Conservation (phyloP, 1,140 invertebrate species). For the Cydia splendana region DNA sequence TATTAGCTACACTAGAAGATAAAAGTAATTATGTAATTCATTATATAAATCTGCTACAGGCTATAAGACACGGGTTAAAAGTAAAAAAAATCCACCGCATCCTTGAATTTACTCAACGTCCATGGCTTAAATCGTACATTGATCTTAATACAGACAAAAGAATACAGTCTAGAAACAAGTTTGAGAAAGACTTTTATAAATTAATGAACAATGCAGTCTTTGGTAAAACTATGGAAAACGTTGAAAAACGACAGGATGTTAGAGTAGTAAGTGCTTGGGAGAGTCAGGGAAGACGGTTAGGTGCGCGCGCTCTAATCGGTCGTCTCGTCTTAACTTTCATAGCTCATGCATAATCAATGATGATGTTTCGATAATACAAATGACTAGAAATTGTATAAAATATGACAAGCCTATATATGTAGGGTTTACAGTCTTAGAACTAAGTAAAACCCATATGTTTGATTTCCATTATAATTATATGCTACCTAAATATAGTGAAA, state of each 20-base stretch:
- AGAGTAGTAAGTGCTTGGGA: background rate
- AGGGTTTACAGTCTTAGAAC: conserved; percentile 20
- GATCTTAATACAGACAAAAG: background rate
- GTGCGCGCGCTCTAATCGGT: background rate
- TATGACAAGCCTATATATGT: conserved; percentile 30
- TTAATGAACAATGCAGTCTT: no score
- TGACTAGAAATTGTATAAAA: background rate
- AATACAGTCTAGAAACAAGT: background rate
- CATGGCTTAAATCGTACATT: background rate
- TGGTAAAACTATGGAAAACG: conserved; percentile 29
- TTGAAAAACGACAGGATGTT: conserved; percentile 7
- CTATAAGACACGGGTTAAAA: no score
- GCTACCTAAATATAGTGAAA: no score
- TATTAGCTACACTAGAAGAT: no score
- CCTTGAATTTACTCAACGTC: background rate
- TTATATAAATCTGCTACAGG: no score
- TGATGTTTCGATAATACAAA: no score
- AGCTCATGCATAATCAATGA: background rate
- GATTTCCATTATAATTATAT: conserved; percentile 28
- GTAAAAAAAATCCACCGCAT: background rate
- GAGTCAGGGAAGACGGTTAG: background rate
- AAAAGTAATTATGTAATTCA: no score
- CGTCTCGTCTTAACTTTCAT: conserved; percentile 5
- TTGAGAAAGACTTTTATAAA: conserved; percentile 29
- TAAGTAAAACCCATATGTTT: conserved; percentile 9